Evolutionary conservation across 1,140 invertebrate species (phyloP).

Genomic region (Nephotettix cincticeps): DNA sequence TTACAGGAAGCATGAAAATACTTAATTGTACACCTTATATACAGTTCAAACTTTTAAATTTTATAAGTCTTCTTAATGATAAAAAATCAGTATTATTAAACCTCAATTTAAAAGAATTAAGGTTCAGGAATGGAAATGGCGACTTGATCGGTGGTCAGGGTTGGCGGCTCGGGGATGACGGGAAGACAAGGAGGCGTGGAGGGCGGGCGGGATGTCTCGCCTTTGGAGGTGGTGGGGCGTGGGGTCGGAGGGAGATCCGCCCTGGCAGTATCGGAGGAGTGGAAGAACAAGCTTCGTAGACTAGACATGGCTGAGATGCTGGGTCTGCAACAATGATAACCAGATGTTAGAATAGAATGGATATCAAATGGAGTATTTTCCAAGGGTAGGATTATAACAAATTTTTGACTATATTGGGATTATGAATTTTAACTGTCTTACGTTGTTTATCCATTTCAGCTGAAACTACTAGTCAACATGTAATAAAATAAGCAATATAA

Average conservation of each 20-base stretch:
- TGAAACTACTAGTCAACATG: no score
- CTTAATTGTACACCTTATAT: constrained; percentile 3
- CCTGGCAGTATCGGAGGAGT: constrained; percentile 23
- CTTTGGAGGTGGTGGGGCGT: constrained; percentile 16
- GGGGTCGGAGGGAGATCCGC: neutral
- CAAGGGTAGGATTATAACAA: no score
- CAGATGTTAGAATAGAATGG: no score
- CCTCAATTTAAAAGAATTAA: neutral
- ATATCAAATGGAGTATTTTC: no score
- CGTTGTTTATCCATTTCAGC: no score
- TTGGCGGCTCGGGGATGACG: constrained; percentile 18
- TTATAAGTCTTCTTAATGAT: neutral
- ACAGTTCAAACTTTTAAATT: neutral
- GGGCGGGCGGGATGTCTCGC: neutral
- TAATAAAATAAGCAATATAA: no score
- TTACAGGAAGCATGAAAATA: constrained; percentile 8
- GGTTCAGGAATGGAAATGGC: constrained; percentile 4
- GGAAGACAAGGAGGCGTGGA: constrained; percentile 18
- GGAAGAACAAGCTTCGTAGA: constrained; percentile 37
- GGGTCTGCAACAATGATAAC: constrained; percentile 12
- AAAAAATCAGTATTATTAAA: neutral
- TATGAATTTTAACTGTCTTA: no score
- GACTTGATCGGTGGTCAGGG: neutral
- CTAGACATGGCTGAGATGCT: constrained; percentile 20
- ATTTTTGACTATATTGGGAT: no score